A percentile compares a stretch with the other conserved stretches of the same genome.
phyloP scores from a whole-genome alignment of 2,113 vertebrate species.

The Tricholaema leucomelas region DNA sequence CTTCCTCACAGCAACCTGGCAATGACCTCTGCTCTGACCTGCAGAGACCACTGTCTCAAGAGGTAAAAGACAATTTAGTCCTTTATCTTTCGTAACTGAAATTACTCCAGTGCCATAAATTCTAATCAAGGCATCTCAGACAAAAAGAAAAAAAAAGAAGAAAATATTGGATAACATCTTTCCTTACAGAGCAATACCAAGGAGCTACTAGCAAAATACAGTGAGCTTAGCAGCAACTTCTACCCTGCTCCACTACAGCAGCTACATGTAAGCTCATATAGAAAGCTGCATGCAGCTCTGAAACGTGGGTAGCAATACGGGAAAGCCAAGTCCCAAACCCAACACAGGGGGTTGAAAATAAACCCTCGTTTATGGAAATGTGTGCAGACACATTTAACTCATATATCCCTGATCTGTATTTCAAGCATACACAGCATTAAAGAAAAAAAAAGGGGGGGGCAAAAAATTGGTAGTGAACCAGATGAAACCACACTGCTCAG shows the following conservation, averaged over 20 bases:
- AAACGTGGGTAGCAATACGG: not conserved
- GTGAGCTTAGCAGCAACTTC: not conserved
- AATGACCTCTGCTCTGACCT: slow-evolving; percentile 64
- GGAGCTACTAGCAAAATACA: not conserved
- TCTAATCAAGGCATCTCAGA: slow-evolving; percentile 50
- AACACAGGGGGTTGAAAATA: not conserved
- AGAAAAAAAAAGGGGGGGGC: too few species aligned
- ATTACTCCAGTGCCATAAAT: slow-evolving; percentile 56
- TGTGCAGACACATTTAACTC: not conserved
- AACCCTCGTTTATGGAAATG: not conserved
- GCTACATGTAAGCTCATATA: not conserved
- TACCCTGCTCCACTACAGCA: not conserved
- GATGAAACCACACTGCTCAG: not conserved
- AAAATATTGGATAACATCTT: not conserved
- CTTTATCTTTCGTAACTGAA: slow-evolving; percentile 63
- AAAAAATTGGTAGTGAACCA: not conserved
- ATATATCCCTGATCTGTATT: fast-evolving
- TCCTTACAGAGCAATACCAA: slow-evolving; percentile 6
- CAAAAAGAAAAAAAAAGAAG: not conserved
- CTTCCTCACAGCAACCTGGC: slow-evolving; percentile 33
- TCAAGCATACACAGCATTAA: not conserved
- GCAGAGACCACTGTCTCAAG: slow-evolving; percentile 66
- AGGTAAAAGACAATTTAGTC: slow-evolving; percentile 71
- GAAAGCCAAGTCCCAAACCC: not conserved
- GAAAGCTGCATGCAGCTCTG: not conserved